Evolutionary conservation across 2,888 invertebrate species (phyloP), one percentile per base, ranked within the genome.

Genomic region (Callinectes sapidus): DNA sequence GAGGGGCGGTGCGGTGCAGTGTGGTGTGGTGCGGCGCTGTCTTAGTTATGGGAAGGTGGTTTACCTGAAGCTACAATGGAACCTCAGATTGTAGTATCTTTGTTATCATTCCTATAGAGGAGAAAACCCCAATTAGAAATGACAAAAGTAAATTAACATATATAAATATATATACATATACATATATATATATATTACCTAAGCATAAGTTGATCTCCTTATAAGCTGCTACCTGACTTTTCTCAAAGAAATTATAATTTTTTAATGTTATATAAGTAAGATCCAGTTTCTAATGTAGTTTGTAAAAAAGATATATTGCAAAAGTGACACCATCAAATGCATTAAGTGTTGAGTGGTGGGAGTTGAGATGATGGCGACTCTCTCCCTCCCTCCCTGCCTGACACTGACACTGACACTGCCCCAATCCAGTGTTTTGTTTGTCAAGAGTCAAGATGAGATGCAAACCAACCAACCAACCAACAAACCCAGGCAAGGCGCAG

Each of bases 191-290:
- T 48, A 48, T 48, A 48, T 48, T 48, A 81, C 81, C 32, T 81
- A 81, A 81, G 35, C 18, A 81, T 81, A 71, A 71, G 81, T 35
- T 35, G 81, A 81, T 81, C 81, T 81, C 81, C 81, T 71, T 71
- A 71, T 71, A 71, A 71, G 71, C 71, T 81, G 81, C 81, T 81
- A 81, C 81, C 81, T 81, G 81, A 81, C 81, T 81, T 81, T 32
- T 81, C 81, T 81, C 81, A 81, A 81, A 81, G 81, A 81, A 81
- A 81, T 81, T 81, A 81, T 81, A 81, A 32, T 77, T 81, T 81
- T 81, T 35, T 81, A 81, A 81, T 81, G 81, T 77, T 77, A 77
- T 81, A 35, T 81, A 81, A 81, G 81, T 35, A 32, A 81, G 81
- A 81, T 14, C 81, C 81, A 81, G 14, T 81, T 81, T 81, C 35